Evolutionary conservation across 2,888 invertebrate genomes (phyloP), one percentile per base, ranked within the genome.

Genomic region (Campaea margaritaria): DNA sequence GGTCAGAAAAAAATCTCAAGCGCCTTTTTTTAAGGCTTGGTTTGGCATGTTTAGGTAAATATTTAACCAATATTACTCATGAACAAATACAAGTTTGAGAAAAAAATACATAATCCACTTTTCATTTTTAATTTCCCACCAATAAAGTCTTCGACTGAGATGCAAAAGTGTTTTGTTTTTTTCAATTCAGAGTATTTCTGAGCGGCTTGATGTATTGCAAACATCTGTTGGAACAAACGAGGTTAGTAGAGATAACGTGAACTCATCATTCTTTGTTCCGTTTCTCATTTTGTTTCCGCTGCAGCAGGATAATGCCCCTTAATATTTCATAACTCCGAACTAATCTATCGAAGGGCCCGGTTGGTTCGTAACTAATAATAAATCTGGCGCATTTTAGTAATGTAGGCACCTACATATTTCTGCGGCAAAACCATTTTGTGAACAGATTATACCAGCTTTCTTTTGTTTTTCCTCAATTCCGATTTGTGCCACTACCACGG

Each of bases 211-310:
- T 84, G 78, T 80, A 86, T 83, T 78, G 74, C 72, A 62, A 78
- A 78, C 83, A 83, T 85, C 84, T 83, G 85, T 76, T 75, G 70
- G 73, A 73, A 76, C 82, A 83, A 83, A 85, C 80, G 84, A 83
- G 82, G 77, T 79, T 77, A 74, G 73, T 73, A 68, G 64, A 83
- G 85, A 85, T 85, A 86, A 83, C 82, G 79, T 76, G 69, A 71
- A 67, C 68, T 74, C 83, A 84, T 83, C 74, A 77, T 76, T 85
- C 82, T 81, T 79, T 78, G 80, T 74, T 66, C 63, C 58, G 48
- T 46, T 55, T 57, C 53, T 45, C 58, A 54, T 62, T 66, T 62
- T 63, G 62, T 65, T 64, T 47, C 53, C 61, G 49, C 39, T 54
- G 43, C 51, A 49, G 39, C 51, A 13, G 52, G 56, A 62, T 66